Evolutionary conservation across 2,888 invertebrate genomes (phyloP).

Genomic region (Ornithoptera alexandrae): DNA sequence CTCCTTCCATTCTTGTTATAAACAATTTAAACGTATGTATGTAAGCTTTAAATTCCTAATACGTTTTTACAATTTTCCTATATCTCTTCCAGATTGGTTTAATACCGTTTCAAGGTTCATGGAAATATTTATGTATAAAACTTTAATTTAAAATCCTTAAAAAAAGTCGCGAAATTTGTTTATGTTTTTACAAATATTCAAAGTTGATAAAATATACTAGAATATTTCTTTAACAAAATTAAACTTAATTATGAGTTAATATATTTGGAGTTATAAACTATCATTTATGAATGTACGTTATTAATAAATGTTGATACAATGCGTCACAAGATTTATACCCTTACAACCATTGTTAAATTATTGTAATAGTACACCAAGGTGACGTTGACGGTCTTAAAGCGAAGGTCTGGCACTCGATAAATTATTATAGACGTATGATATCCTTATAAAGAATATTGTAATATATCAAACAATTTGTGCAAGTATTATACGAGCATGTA

Average conservation of each 20-base stretch:
- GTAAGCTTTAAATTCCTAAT: too few relatives aligned
- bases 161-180: too few relatives aligned
- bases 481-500: slow-evolving; percentile 3
- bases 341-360: background rate
- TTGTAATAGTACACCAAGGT: slow-evolving; percentile 15
- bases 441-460: slow-evolving; percentile 12
- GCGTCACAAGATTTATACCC: background rate
- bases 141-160: too few relatives aligned
- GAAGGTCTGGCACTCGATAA: slow-evolving; percentile 5
- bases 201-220: too few relatives aligned
- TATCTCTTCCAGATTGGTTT: too few relatives aligned
- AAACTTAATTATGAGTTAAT: background rate
- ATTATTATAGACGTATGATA: slow-evolving; percentile 17
- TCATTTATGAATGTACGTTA: background rate
- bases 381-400: slow-evolving; percentile 4
- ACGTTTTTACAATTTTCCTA: too few relatives aligned
- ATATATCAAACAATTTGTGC: slow-evolving; percentile 5
- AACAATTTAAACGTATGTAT: too few relatives aligned
- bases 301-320: background rate
- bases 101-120: too few relatives aligned
- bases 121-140: too few relatives aligned
- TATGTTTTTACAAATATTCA: too few relatives aligned
- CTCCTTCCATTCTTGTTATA: too few relatives aligned
- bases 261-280: background rate
- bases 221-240: too few relatives aligned